Conservation (phyloP, 2,797 vertebrate species). For the Melopsittacus undulatus region DNA sequence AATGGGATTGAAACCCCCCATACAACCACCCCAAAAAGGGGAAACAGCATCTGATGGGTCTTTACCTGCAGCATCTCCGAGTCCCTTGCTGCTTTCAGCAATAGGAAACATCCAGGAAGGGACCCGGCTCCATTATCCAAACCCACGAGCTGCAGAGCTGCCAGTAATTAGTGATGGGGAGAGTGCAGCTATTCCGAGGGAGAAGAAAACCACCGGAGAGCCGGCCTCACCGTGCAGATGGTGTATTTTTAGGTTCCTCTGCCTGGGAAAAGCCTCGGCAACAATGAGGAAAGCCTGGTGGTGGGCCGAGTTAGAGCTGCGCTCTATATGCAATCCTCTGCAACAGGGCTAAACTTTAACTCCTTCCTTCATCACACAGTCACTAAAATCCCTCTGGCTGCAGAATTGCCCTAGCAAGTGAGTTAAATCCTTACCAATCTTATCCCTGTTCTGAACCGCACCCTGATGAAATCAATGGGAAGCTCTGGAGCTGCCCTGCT, state of each 20-base stretch:
- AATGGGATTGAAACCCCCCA: background rate
- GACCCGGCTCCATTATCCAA: background rate
- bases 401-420: background rate
- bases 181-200: background rate
- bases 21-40: background rate
- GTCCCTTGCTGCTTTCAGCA: background rate
- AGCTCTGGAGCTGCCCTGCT: background rate
- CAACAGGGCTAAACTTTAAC: conserved; percentile 48
- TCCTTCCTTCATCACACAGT: background rate
- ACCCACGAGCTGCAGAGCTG: background rate
- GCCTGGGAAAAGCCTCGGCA: conserved; percentile 47
- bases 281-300: conserved; percentile 32
- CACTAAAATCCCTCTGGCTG: background rate
- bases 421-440: conserved; percentile 24
- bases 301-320: background rate
- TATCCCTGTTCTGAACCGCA: background rate
- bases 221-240: background rate
- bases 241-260: conserved; percentile 55
- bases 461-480: conserved; percentile 12
- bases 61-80: background rate
- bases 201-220: conserved; percentile 43
- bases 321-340: background rate
- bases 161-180: background rate
- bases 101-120: background rate
- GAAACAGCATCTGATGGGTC: background rate